Percentiles rank a stretch among this genome's conserved stretches.
Evolutionary conservation across 2,113 vertebrate genomes (phyloP).

Genomic region (Otis tarda): DNA sequence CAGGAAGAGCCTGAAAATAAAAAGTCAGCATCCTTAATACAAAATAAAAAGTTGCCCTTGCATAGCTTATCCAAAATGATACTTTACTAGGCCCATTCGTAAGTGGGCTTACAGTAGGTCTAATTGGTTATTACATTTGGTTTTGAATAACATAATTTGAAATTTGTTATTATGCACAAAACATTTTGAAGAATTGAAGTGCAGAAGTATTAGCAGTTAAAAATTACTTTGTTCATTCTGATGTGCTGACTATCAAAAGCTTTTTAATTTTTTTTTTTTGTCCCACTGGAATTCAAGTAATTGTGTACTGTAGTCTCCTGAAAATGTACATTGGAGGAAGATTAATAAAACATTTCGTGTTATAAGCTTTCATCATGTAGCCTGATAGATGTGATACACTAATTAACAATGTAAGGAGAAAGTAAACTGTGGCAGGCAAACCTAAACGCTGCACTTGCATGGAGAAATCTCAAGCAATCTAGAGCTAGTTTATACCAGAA

Average conservation of each 20-base stretch:
- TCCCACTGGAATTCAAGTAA: background rate
- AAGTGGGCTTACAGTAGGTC: background rate
- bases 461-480: background rate
- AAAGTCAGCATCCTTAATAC: background rate
- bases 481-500: background rate
- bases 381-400: background rate
- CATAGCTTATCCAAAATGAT: background rate
- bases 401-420: background rate
- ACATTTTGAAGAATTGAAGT: background rate
- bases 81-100: background rate
- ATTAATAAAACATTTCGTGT: background rate
- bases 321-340: background rate
- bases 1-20: background rate
- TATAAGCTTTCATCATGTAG: background rate
- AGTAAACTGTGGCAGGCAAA: background rate
- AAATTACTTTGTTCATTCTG: background rate
- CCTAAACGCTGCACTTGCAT: background rate
- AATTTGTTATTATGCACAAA: background rate
- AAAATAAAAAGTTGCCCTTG: background rate
- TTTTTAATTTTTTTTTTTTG: no score
- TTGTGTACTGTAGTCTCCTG: background rate
- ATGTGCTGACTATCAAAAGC: background rate
- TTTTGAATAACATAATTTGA: background rate
- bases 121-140: background rate
- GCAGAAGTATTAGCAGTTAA: background rate